phyloP scores from a whole-genome alignment of 2,797 vertebrate genomes.

The Rhinogobio ventralis region DNA sequence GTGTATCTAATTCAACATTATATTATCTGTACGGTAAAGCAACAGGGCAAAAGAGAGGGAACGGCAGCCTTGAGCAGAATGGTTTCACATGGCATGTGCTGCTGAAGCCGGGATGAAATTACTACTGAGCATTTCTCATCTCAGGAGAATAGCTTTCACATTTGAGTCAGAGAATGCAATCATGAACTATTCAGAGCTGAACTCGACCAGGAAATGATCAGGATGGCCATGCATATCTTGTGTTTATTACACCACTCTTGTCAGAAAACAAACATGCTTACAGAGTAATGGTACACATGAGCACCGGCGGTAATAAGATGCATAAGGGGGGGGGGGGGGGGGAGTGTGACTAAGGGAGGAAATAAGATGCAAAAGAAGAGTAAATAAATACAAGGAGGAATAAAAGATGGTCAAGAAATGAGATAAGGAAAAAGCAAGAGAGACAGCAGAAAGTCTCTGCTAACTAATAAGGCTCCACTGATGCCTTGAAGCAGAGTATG shows the following conservation, averaged over 20 bases:
- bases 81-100: constrained; percentile 21
- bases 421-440: background rate
- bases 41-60: background rate
- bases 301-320: constrained; percentile 51
- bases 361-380: background rate
- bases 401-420: background rate
- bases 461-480: background rate
- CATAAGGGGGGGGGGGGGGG: too few species aligned
- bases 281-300: constrained; percentile 28
- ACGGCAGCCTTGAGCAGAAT: constrained; percentile 4
- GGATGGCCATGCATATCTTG: constrained; percentile 57
- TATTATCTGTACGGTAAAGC: background rate
- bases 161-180: constrained; percentile 36
- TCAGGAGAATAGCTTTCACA: constrained; percentile 51
- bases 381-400: background rate
- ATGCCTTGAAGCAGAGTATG: background rate
- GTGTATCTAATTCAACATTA: constrained; percentile 10
- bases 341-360: constrained; percentile 17
- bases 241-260: constrained; percentile 49
- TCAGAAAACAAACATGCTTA: constrained; percentile 50
- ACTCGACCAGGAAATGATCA: constrained; percentile 59
- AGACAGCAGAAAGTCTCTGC: background rate
- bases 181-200: constrained; percentile 56
- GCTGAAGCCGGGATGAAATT: constrained; percentile 5
- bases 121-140: constrained; percentile 42